Evolutionary conservation across 2,888 invertebrate genomes (phyloP).

Genomic region (Synanthedon vespiformis): DNA sequence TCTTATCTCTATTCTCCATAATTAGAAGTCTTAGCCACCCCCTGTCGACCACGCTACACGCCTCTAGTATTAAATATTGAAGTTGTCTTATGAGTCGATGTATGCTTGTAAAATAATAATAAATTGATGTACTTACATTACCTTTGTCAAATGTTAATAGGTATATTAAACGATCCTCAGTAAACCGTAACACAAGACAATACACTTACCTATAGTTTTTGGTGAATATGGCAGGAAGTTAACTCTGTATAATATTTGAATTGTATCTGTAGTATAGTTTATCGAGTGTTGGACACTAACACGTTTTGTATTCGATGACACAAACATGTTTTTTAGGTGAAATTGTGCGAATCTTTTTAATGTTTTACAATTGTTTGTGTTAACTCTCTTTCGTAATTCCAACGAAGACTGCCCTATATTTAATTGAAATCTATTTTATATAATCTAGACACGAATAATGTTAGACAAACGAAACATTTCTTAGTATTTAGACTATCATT

Average conservation of each 20-base stretch:
- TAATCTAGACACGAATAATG: slow-evolving; percentile 61
- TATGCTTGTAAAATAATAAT: slow-evolving; percentile 4
- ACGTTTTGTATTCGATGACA: slow-evolving; percentile 35
- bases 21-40: too few relatives aligned
- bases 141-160: slow-evolving; percentile 30
- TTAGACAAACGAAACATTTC: slow-evolving; percentile 27
- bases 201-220: slow-evolving; percentile 63
- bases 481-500: neutral
- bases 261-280: slow-evolving; percentile 25
- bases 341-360: slow-evolving; percentile 43
- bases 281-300: slow-evolving; percentile 41
- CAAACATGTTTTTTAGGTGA: slow-evolving; percentile 30
- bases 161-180: slow-evolving; percentile 45
- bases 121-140: slow-evolving; percentile 5
- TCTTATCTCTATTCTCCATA: too few relatives aligned
- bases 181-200: slow-evolving; percentile 63
- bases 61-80: too few relatives aligned
- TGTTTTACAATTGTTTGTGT: slow-evolving; percentile 55
- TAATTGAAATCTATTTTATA: slow-evolving; percentile 68
- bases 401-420: slow-evolving; percentile 69
- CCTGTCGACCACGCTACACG: too few relatives aligned
- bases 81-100: neutral
- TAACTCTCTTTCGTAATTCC: slow-evolving; percentile 58
- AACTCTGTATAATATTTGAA: slow-evolving; percentile 19
- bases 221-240: slow-evolving; percentile 68